A percentile compares a stretch with the other conserved stretches of the same genome.
phyloP scores from a whole-genome alignment of 2,797 vertebrate species.

The Acanthornis magna region DNA sequence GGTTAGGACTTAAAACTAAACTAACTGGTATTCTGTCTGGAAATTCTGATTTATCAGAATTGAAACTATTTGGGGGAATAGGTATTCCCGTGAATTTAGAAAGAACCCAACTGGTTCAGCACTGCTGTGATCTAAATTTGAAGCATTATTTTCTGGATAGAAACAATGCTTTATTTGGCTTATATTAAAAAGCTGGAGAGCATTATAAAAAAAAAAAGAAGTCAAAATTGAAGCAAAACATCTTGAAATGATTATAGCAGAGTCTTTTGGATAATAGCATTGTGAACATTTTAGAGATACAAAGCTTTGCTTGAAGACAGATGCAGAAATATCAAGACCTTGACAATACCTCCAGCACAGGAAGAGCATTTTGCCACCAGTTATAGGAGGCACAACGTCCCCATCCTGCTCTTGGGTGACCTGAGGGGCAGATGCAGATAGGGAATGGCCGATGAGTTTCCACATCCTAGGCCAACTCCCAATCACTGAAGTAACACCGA shows the following conservation, averaged over 20 bases:
- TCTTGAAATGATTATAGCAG: slow-evolving; percentile 55
- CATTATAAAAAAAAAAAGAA: neutral
- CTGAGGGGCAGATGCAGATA: neutral
- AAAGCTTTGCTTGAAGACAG: slow-evolving; percentile 30
- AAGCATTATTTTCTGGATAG: slow-evolving; percentile 10
- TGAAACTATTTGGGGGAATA: neutral
- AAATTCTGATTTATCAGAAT: slow-evolving; percentile 3
- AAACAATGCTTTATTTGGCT: slow-evolving; percentile 24
- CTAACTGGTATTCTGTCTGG: neutral
- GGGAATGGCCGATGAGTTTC: neutral
- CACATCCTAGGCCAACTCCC: neutral
- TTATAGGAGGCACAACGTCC: neutral
- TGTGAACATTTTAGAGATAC: neutral
- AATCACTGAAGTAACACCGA: fast-evolving
- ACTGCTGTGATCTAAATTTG: slow-evolving; percentile 1
- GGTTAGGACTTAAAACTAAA: neutral
- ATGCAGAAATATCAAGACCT: neutral
- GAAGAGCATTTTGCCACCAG: neutral
- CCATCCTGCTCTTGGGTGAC: neutral
- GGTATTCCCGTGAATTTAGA: neutral
- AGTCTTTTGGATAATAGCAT: slow-evolving; percentile 26
- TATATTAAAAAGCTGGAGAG: slow-evolving; percentile 28
- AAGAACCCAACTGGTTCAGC: neutral
- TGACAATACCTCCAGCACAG: neutral
- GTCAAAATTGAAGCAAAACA: slow-evolving; percentile 17